Percentiles rank a stretch among this genome's conserved stretches.
phyloP scores from a whole-genome alignment of 2,888 invertebrate species.

The Rhagonycha fulva region DNA sequence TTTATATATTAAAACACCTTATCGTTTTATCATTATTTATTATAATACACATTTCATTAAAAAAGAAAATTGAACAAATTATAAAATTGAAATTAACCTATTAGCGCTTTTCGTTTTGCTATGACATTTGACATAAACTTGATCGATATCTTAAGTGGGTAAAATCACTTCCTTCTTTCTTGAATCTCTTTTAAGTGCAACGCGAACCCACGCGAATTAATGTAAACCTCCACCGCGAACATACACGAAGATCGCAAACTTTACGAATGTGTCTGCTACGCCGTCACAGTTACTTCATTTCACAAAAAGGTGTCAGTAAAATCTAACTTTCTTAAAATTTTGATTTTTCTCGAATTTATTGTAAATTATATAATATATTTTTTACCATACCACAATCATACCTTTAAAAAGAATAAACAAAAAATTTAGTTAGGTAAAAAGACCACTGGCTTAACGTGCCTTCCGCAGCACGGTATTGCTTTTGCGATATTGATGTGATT shows the following conservation, averaged over 20 bases:
- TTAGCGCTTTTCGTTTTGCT: constrained; percentile 40
- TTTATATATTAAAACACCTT: constrained; percentile 5
- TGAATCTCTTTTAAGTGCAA: background rate
- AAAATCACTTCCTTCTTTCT: background rate
- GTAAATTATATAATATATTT: too few species aligned
- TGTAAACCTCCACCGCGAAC: background rate
- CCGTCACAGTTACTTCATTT: background rate
- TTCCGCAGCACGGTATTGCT: too few species aligned
- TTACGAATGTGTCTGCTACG: background rate
- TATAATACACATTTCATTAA: constrained; percentile 10
- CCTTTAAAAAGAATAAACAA: too few species aligned
- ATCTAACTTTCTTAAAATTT: too few species aligned
- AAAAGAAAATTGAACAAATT: constrained; percentile 14
- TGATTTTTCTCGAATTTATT: too few species aligned
- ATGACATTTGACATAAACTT: constrained; percentile 40
- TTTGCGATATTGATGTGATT: too few species aligned
- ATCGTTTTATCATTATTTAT: constrained; percentile 6
- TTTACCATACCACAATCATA: too few species aligned
- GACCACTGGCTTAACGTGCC: too few species aligned
- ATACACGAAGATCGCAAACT: background rate
- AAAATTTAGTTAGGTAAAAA: too few species aligned
- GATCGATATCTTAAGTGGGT: constrained; percentile 18
- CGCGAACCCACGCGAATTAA: background rate
- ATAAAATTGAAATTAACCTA: constrained; percentile 33
- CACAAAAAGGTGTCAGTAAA: too few species aligned